Conservation (phyloP, 2,797 vertebrate species). For the Melanogrammus aeglefinus region DNA sequence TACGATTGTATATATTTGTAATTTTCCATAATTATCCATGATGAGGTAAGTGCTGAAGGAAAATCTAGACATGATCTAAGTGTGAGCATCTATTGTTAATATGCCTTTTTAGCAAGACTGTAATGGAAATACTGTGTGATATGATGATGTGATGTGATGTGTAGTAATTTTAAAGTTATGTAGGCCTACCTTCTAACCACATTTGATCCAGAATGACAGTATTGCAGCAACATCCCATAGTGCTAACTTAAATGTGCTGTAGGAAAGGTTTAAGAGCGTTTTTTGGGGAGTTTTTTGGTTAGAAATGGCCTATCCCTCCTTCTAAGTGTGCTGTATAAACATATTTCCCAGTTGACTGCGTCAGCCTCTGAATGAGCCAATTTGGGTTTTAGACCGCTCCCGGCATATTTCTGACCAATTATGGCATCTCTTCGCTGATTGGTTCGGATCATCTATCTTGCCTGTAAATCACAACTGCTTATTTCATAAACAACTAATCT, state of each 20-base stretch:
- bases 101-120: neutral
- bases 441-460: neutral
- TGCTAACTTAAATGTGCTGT: neutral
- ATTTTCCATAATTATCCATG: neutral
- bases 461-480: neutral
- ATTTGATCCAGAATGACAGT: neutral
- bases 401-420: neutral
- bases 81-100: neutral
- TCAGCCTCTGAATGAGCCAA: neutral
- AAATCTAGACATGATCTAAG: neutral
- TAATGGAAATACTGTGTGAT: neutral
- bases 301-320: neutral
- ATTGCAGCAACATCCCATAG: neutral
- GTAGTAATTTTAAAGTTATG: no score
- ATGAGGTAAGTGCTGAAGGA: neutral
- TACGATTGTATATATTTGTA: slow-evolving; percentile 13
- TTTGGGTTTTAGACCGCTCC: neutral
- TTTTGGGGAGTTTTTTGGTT: neutral
- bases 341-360: neutral
- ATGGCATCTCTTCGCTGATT: neutral
- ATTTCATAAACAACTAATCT: neutral
- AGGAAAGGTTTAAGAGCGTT: neutral
- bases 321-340: neutral
- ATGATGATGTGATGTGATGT: no score
- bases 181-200: no score